Percentiles rank a stretch among this genome's conserved stretches.
These are phyloP conservation scores for Emydura subglobosa DNA, from an alignment of 2,113 vertebrate species.

Conservation along the genomic window DNA sequence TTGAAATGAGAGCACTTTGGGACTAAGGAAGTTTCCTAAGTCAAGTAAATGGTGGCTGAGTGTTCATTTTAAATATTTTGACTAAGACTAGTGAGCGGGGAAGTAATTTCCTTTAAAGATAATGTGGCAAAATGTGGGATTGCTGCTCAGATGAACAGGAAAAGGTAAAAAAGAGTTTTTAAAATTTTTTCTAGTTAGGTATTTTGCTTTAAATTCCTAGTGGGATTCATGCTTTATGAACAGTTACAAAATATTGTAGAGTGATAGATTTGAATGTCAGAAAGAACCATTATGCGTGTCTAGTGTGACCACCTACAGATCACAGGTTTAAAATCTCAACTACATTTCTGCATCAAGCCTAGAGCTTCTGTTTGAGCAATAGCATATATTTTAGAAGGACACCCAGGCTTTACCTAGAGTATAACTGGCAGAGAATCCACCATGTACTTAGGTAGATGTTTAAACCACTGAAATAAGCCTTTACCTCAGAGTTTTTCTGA, in stretches of 20 bases:
- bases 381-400: neutral
- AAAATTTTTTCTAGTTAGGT: neutral
- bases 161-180: neutral
- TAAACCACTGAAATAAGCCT: constrained; percentile 68
- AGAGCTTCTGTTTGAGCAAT: neutral
- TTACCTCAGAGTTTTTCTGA: constrained; percentile 24
- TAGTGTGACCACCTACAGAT: constrained; percentile 22
- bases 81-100: constrained; percentile 15
- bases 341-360: constrained; percentile 30
- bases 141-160: constrained; percentile 11
- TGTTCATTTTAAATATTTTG: constrained; percentile 34
- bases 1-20: constrained; percentile 38
- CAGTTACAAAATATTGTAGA: constrained; percentile 13
- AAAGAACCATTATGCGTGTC: neutral
- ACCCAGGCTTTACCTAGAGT: constrained; percentile 26
- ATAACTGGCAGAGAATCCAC: constrained; percentile 41
- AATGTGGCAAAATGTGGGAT: neutral
- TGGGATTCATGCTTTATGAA: neutral
- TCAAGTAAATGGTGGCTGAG: constrained; percentile 22
- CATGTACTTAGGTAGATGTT: constrained; percentile 45
- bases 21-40: neutral
- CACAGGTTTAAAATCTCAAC: constrained; percentile 26
- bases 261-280: neutral
- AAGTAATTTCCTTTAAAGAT: constrained; percentile 43
- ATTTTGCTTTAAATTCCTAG: neutral